Percentiles rank a stretch among this genome's conserved stretches.
Conservation (phyloP, 2,888 invertebrate species). For the Apamea monoglypha region DNA sequence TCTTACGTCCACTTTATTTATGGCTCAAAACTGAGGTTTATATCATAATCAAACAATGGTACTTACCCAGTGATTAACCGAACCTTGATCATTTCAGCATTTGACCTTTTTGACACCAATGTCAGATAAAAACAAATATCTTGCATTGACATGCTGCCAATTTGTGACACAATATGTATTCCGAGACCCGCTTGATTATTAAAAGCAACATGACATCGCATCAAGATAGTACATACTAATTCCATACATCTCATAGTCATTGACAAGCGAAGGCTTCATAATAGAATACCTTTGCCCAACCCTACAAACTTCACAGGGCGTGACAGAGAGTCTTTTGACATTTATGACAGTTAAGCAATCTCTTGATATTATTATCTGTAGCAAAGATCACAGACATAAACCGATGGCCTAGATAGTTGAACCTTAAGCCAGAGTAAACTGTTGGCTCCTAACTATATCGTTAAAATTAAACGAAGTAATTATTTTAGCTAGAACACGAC, state of each 20-base stretch:
- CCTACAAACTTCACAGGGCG: neutral
- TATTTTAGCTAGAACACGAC: slow-evolving; percentile 44
- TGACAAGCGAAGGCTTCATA: slow-evolving; percentile 11
- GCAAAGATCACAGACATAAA: slow-evolving; percentile 33
- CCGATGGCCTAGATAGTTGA: slow-evolving; percentile 50
- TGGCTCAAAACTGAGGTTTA: neutral
- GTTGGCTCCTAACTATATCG: slow-evolving; percentile 49
- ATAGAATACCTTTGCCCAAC: slow-evolving; percentile 18
- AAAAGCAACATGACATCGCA: slow-evolving; percentile 7
- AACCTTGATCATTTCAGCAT: too few species aligned
- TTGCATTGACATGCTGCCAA: slow-evolving; percentile 8
- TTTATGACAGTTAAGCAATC: slow-evolving; percentile 34
- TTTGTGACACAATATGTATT: slow-evolving; percentile 1
- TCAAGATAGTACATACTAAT: slow-evolving; percentile 6
- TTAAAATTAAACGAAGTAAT: slow-evolving; percentile 56
- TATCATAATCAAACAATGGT: neutral
- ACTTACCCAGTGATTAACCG: neutral
- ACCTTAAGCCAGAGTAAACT: slow-evolving; percentile 39
- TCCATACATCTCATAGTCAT: slow-evolving; percentile 2
- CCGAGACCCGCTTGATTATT: neutral
- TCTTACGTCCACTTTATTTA: neutral
- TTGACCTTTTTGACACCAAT: neutral
- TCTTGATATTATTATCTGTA: slow-evolving; percentile 30
- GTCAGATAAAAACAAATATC: neutral
- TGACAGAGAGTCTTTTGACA: slow-evolving; percentile 23